Conservation (phyloP, 2,888 invertebrate genomes). For the Hetaerina titia region DNA sequence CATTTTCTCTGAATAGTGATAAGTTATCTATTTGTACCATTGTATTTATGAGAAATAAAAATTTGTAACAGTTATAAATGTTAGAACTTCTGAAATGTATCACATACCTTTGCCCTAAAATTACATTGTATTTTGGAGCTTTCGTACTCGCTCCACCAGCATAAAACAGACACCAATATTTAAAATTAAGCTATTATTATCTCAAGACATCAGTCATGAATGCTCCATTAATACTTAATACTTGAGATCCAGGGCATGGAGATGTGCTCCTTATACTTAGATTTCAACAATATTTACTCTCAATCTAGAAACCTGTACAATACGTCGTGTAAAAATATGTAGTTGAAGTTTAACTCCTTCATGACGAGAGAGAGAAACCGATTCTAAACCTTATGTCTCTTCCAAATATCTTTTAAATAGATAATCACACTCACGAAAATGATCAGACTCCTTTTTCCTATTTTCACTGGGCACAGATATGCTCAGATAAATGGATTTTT, state of each 20-base stretch:
- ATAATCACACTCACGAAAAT: neutral
- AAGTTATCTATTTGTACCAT: constrained; percentile 42
- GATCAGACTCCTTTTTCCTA: neutral
- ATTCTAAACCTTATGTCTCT: neutral
- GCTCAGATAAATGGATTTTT: neutral
- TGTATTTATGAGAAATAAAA: neutral
- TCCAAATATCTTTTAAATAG: too few species aligned
- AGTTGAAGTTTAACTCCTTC: neutral
- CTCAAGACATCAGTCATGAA: neutral
- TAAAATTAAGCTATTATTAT: constrained; percentile 20
- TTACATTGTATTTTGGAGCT: neutral
- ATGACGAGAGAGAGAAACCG: neutral
- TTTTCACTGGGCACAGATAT: neutral
- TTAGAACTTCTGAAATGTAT: constrained; percentile 22
- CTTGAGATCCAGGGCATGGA: neutral
- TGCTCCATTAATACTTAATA: constrained; percentile 43
- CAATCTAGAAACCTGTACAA: neutral
- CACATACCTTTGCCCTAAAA: constrained; percentile 23
- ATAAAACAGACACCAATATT: constrained; percentile 11
- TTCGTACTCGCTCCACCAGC: neutral
- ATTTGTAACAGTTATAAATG: neutral
- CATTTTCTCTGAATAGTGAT: neutral
- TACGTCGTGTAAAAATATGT: neutral
- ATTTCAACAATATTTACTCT: neutral
- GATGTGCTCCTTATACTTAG: neutral